Conservation (phyloP, 2,797 vertebrate genomes). For the Peromyscus nudipes region DNA sequence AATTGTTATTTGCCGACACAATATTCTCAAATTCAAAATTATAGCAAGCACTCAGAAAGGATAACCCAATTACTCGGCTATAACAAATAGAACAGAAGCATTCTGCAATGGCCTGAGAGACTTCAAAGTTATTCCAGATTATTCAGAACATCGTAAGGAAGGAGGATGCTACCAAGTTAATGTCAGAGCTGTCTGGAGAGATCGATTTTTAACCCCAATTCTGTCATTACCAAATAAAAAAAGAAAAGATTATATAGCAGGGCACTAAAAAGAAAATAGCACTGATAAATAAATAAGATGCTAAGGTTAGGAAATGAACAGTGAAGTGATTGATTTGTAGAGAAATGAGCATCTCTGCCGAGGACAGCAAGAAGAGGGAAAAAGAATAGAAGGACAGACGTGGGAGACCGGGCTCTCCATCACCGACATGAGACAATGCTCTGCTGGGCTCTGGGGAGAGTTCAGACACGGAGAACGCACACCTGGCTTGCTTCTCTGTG, state of each 20-base stretch:
- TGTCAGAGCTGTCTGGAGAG: neutral
- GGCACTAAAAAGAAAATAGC: neutral
- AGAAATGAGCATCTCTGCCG: neutral
- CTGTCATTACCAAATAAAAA: neutral
- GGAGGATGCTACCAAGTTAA: neutral
- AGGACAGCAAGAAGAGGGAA: neutral
- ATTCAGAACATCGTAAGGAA: conserved; percentile 15
- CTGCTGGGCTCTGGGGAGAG: neutral
- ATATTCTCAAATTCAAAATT: conserved; percentile 63
- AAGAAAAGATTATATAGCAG: neutral
- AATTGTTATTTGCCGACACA: neutral
- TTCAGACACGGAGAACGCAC: neutral
- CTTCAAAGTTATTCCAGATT: conserved; percentile 1
- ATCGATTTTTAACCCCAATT: neutral
- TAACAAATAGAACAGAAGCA: conserved; percentile 18
- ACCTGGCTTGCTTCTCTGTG: neutral
- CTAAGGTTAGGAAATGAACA: neutral
- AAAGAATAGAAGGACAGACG: neutral
- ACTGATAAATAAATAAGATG: neutral
- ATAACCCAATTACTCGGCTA: neutral
- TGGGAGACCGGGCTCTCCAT: neutral
- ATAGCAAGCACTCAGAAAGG: neutral
- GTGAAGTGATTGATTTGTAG: neutral
- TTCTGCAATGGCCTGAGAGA: neutral
- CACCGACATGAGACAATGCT: neutral